These are phyloP conservation scores for Ophion obscuratus DNA, from an alignment of 2,888 invertebrate species.

Conservation along the genomic window DNA sequence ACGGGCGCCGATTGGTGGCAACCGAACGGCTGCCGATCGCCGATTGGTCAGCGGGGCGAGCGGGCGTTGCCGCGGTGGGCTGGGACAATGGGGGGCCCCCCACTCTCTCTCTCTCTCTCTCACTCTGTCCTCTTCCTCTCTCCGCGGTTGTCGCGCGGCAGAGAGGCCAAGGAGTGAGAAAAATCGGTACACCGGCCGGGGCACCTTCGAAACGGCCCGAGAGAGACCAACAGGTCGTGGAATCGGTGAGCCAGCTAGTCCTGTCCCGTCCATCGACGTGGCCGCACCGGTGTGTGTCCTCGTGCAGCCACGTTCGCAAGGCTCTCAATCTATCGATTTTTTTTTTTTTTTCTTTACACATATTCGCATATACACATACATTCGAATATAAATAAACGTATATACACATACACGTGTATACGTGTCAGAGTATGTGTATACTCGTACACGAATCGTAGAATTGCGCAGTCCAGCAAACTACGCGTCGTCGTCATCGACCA, in stretches of 20 bases:
- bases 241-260: slow-evolving; percentile 81
- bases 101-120: too few species aligned
- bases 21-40: neutral
- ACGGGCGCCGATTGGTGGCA: neutral
- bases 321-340: slow-evolving; percentile 39
- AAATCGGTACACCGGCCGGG: slow-evolving; percentile 66
- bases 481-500: too few species aligned
- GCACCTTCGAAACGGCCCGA: slow-evolving; percentile 70
- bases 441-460: too few species aligned
- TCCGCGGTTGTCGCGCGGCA: neutral
- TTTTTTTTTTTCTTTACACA: slow-evolving; percentile 9
- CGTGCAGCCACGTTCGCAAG: slow-evolving; percentile 73
- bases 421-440: neutral
- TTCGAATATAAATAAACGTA: slow-evolving; percentile 11
- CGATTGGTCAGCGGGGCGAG: neutral
- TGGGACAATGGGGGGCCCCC: slow-evolving; percentile 36
- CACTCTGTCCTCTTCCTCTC: too few species aligned
- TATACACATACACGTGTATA: slow-evolving; percentile 11
- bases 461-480: too few species aligned
- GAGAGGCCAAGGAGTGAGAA: slow-evolving; percentile 10
- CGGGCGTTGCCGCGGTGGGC: slow-evolving; percentile 35
- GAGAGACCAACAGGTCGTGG: slow-evolving; percentile 80
- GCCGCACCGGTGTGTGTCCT: slow-evolving; percentile 79
- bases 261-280: slow-evolving; percentile 83
- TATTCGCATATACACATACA: slow-evolving; percentile 26